Conservation (phyloP, 2,113 vertebrate genomes). For the Isichthys henryi region DNA sequence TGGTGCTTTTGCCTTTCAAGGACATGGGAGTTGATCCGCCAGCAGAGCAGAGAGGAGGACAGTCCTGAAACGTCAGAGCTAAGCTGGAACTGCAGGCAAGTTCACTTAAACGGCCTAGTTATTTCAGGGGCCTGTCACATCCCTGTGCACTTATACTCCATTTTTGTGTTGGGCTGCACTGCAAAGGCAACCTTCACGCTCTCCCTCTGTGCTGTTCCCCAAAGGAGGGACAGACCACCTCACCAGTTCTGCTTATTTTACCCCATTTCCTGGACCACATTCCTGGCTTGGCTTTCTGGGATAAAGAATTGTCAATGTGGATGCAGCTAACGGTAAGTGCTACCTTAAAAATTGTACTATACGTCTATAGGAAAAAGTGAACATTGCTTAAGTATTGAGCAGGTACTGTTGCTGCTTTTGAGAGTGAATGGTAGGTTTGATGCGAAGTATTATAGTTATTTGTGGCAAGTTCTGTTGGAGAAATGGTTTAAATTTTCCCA, state of each 20-base stretch:
- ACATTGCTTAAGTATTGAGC: neutral
- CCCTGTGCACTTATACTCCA: constrained; percentile 3
- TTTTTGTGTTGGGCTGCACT: constrained; percentile 15
- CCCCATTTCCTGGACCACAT: constrained; percentile 3
- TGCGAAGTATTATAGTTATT: neutral
- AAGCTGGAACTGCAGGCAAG: constrained; percentile 9
- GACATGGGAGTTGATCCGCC: constrained; percentile 5
- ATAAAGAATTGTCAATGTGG: constrained; percentile 9
- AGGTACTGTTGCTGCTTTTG: neutral
- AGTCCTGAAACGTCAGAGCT: neutral
- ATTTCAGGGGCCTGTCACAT: constrained; percentile 3
- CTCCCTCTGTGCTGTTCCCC: neutral
- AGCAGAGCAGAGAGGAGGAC: constrained; percentile 1
- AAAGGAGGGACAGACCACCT: neutral
- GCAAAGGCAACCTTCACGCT: neutral
- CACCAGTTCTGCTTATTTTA: neutral
- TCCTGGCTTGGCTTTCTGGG: neutral
- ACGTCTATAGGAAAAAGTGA: neutral
- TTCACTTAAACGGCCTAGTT: constrained; percentile 19
- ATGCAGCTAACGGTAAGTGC: constrained; percentile 37
- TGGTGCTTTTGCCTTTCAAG: constrained; percentile 26
- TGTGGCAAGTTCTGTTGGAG: neutral
- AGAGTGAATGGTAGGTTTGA: neutral
- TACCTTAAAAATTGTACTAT: neutral
- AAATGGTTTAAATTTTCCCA: neutral